Evolutionary conservation across 2,113 vertebrate species (phyloP).

Genomic region (Mustelus asterias): DNA sequence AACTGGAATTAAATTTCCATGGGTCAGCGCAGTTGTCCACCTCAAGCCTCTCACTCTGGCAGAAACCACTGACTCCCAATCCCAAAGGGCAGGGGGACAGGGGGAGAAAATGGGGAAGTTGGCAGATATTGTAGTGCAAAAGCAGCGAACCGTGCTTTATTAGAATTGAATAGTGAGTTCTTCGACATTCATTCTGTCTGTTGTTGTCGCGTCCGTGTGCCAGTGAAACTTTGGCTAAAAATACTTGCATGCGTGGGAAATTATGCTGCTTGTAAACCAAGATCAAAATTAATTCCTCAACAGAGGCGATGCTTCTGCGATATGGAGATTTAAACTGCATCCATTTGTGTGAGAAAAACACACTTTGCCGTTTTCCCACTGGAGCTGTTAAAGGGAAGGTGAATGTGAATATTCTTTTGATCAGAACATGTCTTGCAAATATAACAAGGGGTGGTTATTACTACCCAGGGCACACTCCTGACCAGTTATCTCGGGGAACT

Average conservation of each 20-base stretch:
- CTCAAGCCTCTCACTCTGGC: not conserved
- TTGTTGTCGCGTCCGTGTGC: not conserved
- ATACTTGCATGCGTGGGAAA: not conserved
- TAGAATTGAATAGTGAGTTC: not conserved
- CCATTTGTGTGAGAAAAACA: not conserved
- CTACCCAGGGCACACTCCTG: not conserved
- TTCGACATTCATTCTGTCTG: not conserved
- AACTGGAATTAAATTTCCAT: too few species aligned
- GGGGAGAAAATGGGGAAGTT: not conserved
- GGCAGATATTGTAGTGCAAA: not conserved
- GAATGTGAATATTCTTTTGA: constrained; percentile 6
- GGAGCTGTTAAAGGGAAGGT: not conserved
- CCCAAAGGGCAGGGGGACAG: not conserved
- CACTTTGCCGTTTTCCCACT: not conserved
- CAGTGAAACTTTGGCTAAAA: not conserved
- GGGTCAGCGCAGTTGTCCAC: not conserved
- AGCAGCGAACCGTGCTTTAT: not conserved
- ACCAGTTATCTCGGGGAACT: not conserved
- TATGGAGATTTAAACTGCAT: not conserved
- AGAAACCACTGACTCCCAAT: not conserved
- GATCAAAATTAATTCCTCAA: not conserved
- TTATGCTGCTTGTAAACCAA: not conserved
- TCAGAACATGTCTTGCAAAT: not conserved
- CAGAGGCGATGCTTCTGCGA: not conserved
- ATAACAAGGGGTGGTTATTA: not conserved